Percentiles rank a stretch among this genome's conserved stretches.
Conservation (phyloP, 2,113 vertebrate genomes). For the Pimephales promelas region DNA sequence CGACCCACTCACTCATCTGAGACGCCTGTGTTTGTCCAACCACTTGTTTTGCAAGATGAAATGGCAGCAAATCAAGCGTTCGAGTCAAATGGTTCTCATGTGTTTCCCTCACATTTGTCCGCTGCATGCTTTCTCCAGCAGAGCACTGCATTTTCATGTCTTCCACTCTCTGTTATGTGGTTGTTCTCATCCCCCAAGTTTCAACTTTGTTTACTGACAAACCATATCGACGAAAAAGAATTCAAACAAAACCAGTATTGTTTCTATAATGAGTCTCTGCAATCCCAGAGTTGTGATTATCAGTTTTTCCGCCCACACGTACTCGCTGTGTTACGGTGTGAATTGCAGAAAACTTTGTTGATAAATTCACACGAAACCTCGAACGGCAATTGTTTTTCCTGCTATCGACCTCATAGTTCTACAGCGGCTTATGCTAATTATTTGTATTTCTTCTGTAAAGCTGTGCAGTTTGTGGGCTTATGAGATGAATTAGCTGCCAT, state of each 20-base stretch:
- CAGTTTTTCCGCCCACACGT: slow-evolving; percentile 1
- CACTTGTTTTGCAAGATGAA: slow-evolving; percentile 36
- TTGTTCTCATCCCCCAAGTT: slow-evolving; percentile 1
- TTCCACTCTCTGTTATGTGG: slow-evolving; percentile 36
- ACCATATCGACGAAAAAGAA: slow-evolving; percentile 22
- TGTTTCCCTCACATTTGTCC: slow-evolving; percentile 28
- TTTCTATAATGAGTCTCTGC: slow-evolving; percentile 33
- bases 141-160: slow-evolving; percentile 31
- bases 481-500: slow-evolving; percentile 57
- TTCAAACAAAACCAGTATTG: slow-evolving; percentile 44
- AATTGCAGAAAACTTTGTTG: slow-evolving; percentile 15
- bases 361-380: slow-evolving; percentile 8
- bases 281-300: slow-evolving; percentile 33
- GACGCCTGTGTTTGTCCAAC: slow-evolving; percentile 26
- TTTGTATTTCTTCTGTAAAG: slow-evolving; percentile 4
- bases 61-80: slow-evolving; percentile 41
- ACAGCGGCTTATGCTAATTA: background rate
- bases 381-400: background rate
- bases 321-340: background rate
- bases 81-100: slow-evolving; percentile 26
- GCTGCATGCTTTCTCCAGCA: slow-evolving; percentile 30
- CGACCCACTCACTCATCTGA: slow-evolving; percentile 29
- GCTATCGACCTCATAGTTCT: background rate
- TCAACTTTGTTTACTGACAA: slow-evolving; percentile 41
- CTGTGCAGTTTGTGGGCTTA: slow-evolving; percentile 9